Evolutionary conservation across 2,888 invertebrate genomes (phyloP).

Genomic region (Ophion costatus): DNA sequence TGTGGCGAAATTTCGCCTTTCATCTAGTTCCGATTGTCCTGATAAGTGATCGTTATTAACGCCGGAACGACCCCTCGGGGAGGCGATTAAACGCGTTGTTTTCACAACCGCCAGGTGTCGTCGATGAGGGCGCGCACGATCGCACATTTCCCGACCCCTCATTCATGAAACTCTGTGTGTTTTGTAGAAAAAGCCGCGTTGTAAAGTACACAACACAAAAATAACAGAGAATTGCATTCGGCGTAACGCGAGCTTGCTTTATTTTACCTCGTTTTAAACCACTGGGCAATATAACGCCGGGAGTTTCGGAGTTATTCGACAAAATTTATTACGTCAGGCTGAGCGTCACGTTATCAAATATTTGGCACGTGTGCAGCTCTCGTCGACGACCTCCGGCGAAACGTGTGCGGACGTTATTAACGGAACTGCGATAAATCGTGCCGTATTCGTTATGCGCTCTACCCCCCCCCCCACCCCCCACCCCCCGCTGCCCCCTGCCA

Average conservation of each 20-base stretch:
- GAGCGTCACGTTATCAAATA: conserved; percentile 45
- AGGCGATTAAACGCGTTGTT: conserved; percentile 31
- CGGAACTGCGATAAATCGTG: conserved; percentile 30
- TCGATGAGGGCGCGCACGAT: neutral
- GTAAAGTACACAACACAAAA: conserved; percentile 37
- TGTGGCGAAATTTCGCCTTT: too few relatives aligned
- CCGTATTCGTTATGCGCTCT: neutral
- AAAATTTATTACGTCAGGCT: conserved; percentile 40
- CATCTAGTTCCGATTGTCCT: too few relatives aligned
- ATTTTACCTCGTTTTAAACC: conserved; percentile 32
- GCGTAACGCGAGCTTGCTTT: conserved; percentile 48
- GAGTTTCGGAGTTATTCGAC: conserved; percentile 30
- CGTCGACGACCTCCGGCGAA: conserved; percentile 37
- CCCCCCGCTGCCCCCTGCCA: too few relatives aligned
- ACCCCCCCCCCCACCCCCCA: too few relatives aligned
- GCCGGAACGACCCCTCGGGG: neutral
- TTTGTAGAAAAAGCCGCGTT: conserved; percentile 18
- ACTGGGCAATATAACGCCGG: conserved; percentile 10
- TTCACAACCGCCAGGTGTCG: conserved; percentile 12
- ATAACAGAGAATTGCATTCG: conserved; percentile 34
- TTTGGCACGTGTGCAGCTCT: conserved; percentile 50
- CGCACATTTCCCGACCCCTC: conserved; percentile 13
- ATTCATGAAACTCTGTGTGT: conserved; percentile 10
- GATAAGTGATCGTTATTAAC: neutral
- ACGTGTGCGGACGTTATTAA: conserved; percentile 45